Conservation (phyloP, 2,888 invertebrate genomes). For the Drosophila bunnanda region DNA sequence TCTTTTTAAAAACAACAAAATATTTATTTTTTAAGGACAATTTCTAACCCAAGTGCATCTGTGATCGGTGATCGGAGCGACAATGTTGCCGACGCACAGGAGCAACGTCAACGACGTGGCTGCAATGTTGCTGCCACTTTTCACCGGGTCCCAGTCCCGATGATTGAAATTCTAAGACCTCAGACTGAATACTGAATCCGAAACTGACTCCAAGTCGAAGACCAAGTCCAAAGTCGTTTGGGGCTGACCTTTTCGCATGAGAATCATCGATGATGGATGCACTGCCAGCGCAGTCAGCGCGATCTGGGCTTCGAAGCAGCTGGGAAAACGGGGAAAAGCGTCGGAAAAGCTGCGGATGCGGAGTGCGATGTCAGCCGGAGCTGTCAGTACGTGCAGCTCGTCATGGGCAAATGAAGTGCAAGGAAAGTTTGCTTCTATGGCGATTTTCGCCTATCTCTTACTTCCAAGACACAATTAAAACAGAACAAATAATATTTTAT, state of each 20-base stretch:
- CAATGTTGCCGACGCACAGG: slow-evolving; percentile 72
- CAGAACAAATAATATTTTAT: not conserved
- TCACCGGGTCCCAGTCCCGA: slow-evolving; percentile 66
- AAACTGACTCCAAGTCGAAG: slow-evolving; percentile 34
- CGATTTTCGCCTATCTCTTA: not conserved
- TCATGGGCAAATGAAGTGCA: slow-evolving; percentile 81
- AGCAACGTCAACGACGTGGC: slow-evolving; percentile 44
- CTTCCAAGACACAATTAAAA: not conserved
- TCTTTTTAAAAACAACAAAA: too few relatives aligned
- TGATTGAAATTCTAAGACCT: slow-evolving; percentile 77
- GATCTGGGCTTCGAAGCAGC: slow-evolving; percentile 38
- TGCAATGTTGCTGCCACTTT: slow-evolving; percentile 63
- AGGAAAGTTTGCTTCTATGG: slow-evolving; percentile 63
- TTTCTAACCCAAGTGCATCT: not conserved
- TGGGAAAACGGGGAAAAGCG: slow-evolving; percentile 13
- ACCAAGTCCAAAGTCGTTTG: slow-evolving; percentile 42
- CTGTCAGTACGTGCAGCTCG: slow-evolving; percentile 79
- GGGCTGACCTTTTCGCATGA: slow-evolving; percentile 78
- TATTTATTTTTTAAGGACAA: not conserved
- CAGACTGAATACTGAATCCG: slow-evolving; percentile 39
- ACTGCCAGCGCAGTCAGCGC: slow-evolving; percentile 49
- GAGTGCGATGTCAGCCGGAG: slow-evolving; percentile 59
- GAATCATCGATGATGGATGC: slow-evolving; percentile 77
- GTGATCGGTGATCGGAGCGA: slow-evolving; percentile 49
- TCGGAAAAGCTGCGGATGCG: slow-evolving; percentile 23